Evolutionary conservation across 2,888 invertebrate genomes (phyloP).

Genomic region (Nephrotoma flavescens): DNA sequence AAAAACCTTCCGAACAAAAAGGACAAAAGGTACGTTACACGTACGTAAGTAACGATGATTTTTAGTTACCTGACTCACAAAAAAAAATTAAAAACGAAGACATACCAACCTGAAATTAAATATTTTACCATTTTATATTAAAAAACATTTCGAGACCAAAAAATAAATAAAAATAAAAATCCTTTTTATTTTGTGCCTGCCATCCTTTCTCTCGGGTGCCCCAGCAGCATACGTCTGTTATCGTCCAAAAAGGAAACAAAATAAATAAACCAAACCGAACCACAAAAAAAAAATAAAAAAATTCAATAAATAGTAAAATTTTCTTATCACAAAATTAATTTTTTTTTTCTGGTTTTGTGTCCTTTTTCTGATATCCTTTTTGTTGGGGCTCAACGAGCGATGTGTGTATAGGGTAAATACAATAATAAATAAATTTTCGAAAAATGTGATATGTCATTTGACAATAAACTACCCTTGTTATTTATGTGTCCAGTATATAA

Average conservation of each 20-base stretch:
- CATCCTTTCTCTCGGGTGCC: not conserved
- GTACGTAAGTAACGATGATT: not conserved
- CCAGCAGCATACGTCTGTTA: not conserved
- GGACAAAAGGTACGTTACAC: not conserved
- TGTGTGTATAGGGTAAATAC: not conserved
- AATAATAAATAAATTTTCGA: conserved; percentile 1
- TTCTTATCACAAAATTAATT: conserved; percentile 1
- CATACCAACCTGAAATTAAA: not conserved
- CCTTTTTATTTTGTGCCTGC: not conserved
- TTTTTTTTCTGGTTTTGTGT: not conserved
- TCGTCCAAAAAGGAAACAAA: not conserved
- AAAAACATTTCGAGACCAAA: not conserved
- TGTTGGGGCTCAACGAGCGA: not conserved
- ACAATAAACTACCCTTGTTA: conserved; percentile 5
- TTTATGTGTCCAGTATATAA: conserved; percentile 6
- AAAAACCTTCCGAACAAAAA: not conserved
- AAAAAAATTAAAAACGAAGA: not conserved
- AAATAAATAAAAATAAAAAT: no score
- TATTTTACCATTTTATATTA: not conserved
- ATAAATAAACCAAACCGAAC: not conserved
- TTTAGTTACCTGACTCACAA: not conserved
- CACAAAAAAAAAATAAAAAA: not conserved
- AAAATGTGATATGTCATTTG: conserved; percentile 1
- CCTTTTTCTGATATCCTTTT: conserved; percentile 1
- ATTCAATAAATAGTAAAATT: not conserved